Base-by-base conservation (phyloP, 2,113 vertebrate species). In the Meleagris gallopavo region DNA sequence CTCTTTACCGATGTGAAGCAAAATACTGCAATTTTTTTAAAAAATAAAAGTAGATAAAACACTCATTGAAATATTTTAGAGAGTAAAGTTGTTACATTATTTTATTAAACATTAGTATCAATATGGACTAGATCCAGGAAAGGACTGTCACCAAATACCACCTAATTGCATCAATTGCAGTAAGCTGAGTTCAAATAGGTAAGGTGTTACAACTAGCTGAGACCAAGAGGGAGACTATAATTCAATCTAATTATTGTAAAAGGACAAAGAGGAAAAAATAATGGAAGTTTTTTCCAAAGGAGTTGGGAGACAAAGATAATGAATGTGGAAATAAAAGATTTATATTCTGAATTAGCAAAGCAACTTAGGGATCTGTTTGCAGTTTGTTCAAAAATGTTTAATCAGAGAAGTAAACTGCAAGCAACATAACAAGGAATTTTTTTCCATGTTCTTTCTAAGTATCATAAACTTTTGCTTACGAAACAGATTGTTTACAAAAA, bases 341-440 rank as follows among this genome's bases (percentile, higher is more conserved):
- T 91, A 69, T 89, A 97, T 96, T 96, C 83, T 94, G 96, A 95
- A 96, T 89, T 95, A 97, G 90, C 52, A 89, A 90, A 67, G 69
- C 89, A 81, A 93, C 80, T 95, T 96, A 95, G 93, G 62, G 94
- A 91, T 83, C 91, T 93, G 88, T 96, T 97, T 96, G 89, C 57
- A 96, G 69, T 95, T 95, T 89, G 48, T 71, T 93, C 94, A 94
- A 96, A 86, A 60, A 93, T 76, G 46, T 97, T 97, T 97, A 96
- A 95, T 93, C 95, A 97, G 93, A 95, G 93, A 95, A 94, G n/a
- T 80, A 95, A 96, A 95, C 90, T 88, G 64, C 88, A 96, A 95
- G 94, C 70, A 95, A 95, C 91, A 62, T 84, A 96, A 97, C 70
- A 94, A 94, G 50, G 80, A 96, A 97, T 94, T 95, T 96, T 89